Base-by-base conservation (phyloP, 2,888 invertebrate genomes). In the Drosophila nr. medialis region DNA sequence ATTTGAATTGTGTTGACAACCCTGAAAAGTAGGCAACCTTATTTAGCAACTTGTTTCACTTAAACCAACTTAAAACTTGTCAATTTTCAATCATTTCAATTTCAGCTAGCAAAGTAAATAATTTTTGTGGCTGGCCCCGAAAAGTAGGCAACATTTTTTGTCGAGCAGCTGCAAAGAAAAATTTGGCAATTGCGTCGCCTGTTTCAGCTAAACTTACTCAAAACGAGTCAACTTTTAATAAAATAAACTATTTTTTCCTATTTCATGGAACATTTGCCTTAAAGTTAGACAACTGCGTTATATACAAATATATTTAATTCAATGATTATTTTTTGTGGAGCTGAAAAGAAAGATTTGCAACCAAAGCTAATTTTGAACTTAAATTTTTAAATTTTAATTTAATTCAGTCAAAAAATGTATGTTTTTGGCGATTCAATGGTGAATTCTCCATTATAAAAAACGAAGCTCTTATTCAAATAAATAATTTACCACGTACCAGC, bases 61-160 rank as follows among this genome's bases (percentile, higher is more conserved):
- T 45, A 15, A 45, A 24, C 8, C 15, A 8, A 2, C 8, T 15
- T 4, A 8, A 45, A 15, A 8, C 45, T 15, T 2, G 45, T 24
- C 7, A 8, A 45, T 24, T 45, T 45, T 45, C 15, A 15, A 15
- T 7, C 1, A 8, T 21, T 45, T 21, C 1, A 4, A 45, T 13
- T 7, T 45, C 21, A 45, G 13, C 7, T 7, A 1, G 2, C 45
- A 0, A 13, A 15, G 21, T 21, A 6, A 10, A 13, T 13, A 0
- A 13, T 27, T 48, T 48, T 34, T 38, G 27, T 3, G 18, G 1
- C 15, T 0, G 2, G 2, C 40, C 50, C 29, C 21, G 4, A 32
- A 53, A 77, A 66, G 56, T 61, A 67, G 60, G 60, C 74, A 61
- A 61, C 40, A 42, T 8, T 32, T 11, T 64, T 50, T 48, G 21